Evolutionary conservation across 2,888 invertebrate genomes (phyloP).

Genomic region (Helleia helle): DNA sequence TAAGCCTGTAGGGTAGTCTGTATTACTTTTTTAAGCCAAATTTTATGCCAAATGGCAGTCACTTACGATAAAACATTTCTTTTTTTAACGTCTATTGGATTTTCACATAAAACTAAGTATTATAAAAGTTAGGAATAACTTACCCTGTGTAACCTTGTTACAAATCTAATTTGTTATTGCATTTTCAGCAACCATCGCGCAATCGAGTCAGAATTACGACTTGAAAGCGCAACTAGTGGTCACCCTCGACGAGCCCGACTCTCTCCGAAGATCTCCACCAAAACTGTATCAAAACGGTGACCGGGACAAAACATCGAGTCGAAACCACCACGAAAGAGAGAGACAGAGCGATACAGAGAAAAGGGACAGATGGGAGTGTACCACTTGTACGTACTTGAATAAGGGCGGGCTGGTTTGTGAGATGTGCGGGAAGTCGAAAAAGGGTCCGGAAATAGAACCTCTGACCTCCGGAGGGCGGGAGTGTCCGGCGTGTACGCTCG

Average conservation of each 20-base stretch:
- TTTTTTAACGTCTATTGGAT: too few species aligned
- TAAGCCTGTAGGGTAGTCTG: too few species aligned
- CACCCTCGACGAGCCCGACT: constrained; percentile 55
- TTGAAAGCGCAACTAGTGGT: constrained; percentile 59
- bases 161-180: neutral
- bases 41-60: too few species aligned
- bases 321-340: constrained; percentile 23
- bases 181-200: constrained; percentile 26
- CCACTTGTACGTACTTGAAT: constrained; percentile 82
- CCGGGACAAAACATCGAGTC: constrained; percentile 30
- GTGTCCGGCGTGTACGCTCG: constrained; percentile 83
- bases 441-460: constrained; percentile 75
- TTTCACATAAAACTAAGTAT: too few species aligned
- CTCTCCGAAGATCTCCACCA: constrained; percentile 32
- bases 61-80: too few species aligned
- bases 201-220: constrained; percentile 36
- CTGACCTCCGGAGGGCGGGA: constrained; percentile 82
- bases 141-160: too few species aligned
- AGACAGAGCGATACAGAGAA: constrained; percentile 18
- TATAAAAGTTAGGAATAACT: too few species aligned
- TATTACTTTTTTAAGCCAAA: too few species aligned
- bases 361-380: constrained; percentile 77
- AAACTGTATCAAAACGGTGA: constrained; percentile 25
- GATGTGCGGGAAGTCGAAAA: constrained; percentile 81
- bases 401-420: constrained; percentile 72